Conservation (phyloP, 2,797 vertebrate genomes). For the Semaprochilodus insignis region DNA sequence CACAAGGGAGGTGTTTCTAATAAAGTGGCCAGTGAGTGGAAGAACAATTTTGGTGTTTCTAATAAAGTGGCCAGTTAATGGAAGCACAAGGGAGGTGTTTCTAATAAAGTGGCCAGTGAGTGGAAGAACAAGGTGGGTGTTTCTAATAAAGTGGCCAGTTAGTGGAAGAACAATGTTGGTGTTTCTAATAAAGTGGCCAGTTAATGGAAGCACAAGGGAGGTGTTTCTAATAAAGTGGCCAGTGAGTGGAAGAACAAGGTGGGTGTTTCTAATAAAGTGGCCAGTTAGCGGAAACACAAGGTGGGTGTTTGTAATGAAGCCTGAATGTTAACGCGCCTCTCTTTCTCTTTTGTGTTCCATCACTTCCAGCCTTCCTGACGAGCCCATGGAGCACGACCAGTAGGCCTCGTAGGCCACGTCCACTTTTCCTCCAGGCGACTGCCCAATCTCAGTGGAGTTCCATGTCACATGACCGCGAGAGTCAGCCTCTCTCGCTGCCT, state of each 20-base stretch:
- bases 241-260: background rate
- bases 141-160: background rate
- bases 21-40: too few species aligned
- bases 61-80: background rate
- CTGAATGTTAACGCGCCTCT: background rate
- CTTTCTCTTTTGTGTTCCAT: background rate
- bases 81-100: background rate
- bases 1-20: too few species aligned
- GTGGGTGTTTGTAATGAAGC: background rate
- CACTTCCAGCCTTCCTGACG: constrained; percentile 53
- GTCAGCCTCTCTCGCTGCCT: constrained; percentile 36
- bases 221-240: background rate
- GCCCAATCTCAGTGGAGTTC: constrained; percentile 29
- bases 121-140: too few species aligned
- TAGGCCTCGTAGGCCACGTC: constrained; percentile 56
- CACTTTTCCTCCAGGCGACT: constrained; percentile 5
- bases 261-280: background rate
- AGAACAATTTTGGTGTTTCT: too few species aligned
- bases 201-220: background rate
- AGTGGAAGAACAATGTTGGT: background rate
- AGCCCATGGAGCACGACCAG: constrained; percentile 65
- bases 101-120: background rate
- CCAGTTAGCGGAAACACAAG: background rate
- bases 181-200: background rate
- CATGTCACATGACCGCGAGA: constrained; percentile 34